Evolutionary conservation across 2,113 vertebrate species (phyloP).

Genomic region (Ptyas mucosa): DNA sequence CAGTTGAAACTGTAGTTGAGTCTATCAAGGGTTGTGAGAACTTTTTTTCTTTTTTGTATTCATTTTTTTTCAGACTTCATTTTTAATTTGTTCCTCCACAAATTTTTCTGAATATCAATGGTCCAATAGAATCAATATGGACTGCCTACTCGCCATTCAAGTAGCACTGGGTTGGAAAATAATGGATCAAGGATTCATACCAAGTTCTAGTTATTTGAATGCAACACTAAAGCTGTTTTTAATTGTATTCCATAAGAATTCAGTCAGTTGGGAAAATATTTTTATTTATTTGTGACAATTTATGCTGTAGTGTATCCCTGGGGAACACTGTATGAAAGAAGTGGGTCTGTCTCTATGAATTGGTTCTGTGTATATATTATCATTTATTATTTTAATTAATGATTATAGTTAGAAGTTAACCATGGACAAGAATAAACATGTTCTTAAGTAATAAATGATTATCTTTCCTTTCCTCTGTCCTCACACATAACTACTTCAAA

Average conservation of each 20-base stretch:
- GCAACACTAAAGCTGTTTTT: not conserved
- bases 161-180: not conserved
- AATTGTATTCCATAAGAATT: not conserved
- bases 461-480: not conserved
- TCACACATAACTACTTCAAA: not conserved
- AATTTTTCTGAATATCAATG: not conserved
- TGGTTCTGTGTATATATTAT: not conserved
- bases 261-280: not conserved
- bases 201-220: not conserved
- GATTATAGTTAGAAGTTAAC: not conserved
- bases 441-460: not conserved
- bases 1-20: not conserved
- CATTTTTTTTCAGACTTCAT: not conserved
- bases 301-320: not conserved
- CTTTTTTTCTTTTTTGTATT: not conserved
- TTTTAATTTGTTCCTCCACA: not conserved
- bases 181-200: not conserved
- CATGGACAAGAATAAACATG: not conserved
- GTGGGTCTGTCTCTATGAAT: not conserved
- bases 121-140: not conserved
- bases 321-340: not conserved
- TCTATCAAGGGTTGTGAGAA: not conserved
- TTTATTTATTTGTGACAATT: not conserved
- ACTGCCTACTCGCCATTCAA: not conserved
- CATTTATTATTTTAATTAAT: not conserved